Conservation (phyloP, 2,888 invertebrate species). For the Ophion ellenae region DNA sequence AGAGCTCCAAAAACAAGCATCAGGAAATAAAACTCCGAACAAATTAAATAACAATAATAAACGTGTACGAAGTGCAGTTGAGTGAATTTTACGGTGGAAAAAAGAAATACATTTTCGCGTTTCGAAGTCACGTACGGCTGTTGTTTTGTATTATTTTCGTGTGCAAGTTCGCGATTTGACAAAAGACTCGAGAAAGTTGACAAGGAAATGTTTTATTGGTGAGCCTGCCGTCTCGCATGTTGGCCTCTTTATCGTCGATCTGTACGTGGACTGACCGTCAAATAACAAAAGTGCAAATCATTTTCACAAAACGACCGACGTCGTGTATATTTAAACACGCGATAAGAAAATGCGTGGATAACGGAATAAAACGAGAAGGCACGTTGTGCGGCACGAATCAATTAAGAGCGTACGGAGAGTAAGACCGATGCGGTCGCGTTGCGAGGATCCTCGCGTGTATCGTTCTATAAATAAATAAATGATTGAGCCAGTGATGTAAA, state of each 20-base stretch:
- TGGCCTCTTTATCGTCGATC: conserved; percentile 17
- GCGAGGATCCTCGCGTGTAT: background rate
- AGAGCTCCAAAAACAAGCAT: no score
- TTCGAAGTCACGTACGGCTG: conserved; percentile 10
- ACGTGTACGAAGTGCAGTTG: background rate
- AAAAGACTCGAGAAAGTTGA: background rate
- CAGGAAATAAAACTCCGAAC: background rate
- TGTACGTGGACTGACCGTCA: conserved; percentile 11
- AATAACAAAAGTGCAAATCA: conserved; percentile 59
- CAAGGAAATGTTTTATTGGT: conserved; percentile 33
- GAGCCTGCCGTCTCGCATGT: background rate
- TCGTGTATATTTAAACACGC: background rate
- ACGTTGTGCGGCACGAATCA: background rate
- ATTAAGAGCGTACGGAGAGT: background rate
- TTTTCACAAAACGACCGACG: conserved; percentile 41
- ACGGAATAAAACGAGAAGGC: background rate
- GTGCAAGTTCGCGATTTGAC: conserved; percentile 24
- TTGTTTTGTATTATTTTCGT: background rate
- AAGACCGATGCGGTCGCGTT: background rate
- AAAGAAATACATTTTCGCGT: background rate
- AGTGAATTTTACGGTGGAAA: conserved; percentile 28
- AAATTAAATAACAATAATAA: background rate
- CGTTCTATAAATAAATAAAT: background rate
- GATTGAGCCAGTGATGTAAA: background rate
- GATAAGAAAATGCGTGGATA: background rate